phyloP scores from a whole-genome alignment of 2,113 vertebrate species.

The Crotalus viridis region DNA sequence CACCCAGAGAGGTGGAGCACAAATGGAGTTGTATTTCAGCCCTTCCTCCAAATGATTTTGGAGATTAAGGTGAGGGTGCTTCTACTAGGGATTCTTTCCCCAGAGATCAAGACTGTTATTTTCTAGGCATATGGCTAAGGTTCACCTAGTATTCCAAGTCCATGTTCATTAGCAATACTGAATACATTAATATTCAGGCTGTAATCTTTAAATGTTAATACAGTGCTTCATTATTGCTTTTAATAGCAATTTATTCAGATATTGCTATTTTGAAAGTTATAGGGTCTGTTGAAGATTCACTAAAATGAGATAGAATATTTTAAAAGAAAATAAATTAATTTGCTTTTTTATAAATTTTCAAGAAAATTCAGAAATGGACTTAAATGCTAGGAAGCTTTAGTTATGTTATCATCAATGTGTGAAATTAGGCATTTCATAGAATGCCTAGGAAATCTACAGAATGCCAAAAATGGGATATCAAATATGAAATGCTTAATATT shows the following conservation, averaged over 20 bases:
- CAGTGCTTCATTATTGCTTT: not conserved
- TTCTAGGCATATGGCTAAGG: not conserved
- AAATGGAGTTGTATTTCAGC: not conserved
- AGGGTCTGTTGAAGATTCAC: not conserved
- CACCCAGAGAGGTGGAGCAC: not conserved
- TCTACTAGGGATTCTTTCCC: not conserved
- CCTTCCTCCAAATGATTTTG: not conserved
- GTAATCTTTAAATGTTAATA: not conserved
- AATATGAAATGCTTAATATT: no score
- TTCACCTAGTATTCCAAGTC: not conserved
- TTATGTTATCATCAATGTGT: not conserved
- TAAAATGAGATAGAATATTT: not conserved
- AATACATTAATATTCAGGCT: not conserved
- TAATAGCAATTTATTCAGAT: not conserved
- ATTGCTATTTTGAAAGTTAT: no score
- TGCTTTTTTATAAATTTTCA: not conserved
- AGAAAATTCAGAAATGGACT: not conserved
- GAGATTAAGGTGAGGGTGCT: not conserved
- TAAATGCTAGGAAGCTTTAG: not conserved
- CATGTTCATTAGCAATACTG: not conserved
- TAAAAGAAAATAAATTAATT: not conserved
- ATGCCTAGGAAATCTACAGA: no score
- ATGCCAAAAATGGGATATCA: no score
- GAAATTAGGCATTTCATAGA: no score
- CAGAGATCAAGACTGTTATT: not conserved